Base-by-base conservation (phyloP, 2,797 vertebrate genomes). In the Tangara arthus region DNA sequence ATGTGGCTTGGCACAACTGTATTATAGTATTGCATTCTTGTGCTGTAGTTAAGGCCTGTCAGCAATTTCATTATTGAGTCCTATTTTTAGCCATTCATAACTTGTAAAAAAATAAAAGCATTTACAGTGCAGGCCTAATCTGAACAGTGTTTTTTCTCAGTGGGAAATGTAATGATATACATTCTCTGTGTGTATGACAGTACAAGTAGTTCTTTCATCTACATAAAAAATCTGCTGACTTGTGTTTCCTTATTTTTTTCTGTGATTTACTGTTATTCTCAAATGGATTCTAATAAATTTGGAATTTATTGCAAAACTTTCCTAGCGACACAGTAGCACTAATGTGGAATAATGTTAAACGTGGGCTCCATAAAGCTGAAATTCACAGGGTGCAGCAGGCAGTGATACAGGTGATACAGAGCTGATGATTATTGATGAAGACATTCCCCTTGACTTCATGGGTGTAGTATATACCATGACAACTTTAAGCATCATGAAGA, bases 51-150 rank as follows among this genome's bases (percentile, higher is more conserved):
- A 93, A 93, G 55, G 47, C 49, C 70, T 79, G 89, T 81, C 95
- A 96, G 94, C 95, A 96, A 75, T 90, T 93, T 94, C 93, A 91
- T 94, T 95, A 91, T 83, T 17, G n/a, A 88, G 46, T 46, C 46
- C 77, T 94, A 95, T 88, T 95, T 95, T 95, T 92, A 93, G 66
- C 65, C 14, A 4, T 81, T 93, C 59, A 27, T 49, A 87, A 88
- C 82, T 95, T 93, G 15, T 4, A 17, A 66, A 75, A 91, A 76
- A 93, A 79, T 86, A 84, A 91, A 93, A 91, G 50, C 41, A 70
- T 90, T 91, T 95, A 78, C 72, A 89, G 26, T 37, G n/a, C 42
- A 69, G 39, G 46, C 47, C 81, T 94, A 83, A 93, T 61, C 72
- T 90, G 35, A 81, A 44, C 47, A 24, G 39, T 52, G 26, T 55